Base-by-base conservation (phyloP, 2,888 invertebrate species). In the Agapostemon virescens region DNA sequence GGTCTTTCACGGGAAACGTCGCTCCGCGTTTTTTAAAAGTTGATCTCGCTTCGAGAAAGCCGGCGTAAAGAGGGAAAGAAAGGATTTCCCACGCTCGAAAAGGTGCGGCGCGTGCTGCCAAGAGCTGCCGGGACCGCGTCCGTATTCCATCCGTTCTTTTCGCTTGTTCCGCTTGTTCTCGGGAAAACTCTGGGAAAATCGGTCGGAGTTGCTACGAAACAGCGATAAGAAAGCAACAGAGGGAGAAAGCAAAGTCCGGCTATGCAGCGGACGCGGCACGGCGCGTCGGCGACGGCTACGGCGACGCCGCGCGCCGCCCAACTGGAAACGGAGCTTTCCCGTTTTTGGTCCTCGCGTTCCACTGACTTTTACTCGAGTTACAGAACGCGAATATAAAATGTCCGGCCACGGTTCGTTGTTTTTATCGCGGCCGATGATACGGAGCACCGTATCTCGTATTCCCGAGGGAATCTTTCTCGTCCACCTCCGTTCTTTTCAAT, bases 101-200 rank as follows among this genome's bases (percentile, higher is more conserved):
- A 73, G 75, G 82, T 70, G 82, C 74, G 74, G 81, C 80, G 81
- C 61, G 71, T 64, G 64, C 75, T 72, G 23, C 23, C 23, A 70
- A 85, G 83, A 75, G 81, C 77, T 71, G 40, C 70, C 45, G 30
- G 17, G 73, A 70, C 33, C 66, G 73, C 70, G 74, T 74, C 79
- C 42, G 40, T 64, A 55, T 71, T 77, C 71, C 70, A 58, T 79
- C 78, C 52, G 30, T 1, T 20, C 33, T 20, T 33, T 2, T 23
- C n/a, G 52, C 13, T 33, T 33, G n/a, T n/a, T 26, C 55, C 26
- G 15, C 17, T 2, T 13, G 58, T 30, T 7, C 30, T 6, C 30
- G 42, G 66, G 0, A 71, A 36, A n/a, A 33, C 80, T 80, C 72
- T 70, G 42, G 80, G 77, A 80, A 77, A 80, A 85, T 85, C 85